These are phyloP conservation scores for Charaxes varanes DNA, from an alignment of 1,140 invertebrate species.

Conservation along the genomic window DNA sequence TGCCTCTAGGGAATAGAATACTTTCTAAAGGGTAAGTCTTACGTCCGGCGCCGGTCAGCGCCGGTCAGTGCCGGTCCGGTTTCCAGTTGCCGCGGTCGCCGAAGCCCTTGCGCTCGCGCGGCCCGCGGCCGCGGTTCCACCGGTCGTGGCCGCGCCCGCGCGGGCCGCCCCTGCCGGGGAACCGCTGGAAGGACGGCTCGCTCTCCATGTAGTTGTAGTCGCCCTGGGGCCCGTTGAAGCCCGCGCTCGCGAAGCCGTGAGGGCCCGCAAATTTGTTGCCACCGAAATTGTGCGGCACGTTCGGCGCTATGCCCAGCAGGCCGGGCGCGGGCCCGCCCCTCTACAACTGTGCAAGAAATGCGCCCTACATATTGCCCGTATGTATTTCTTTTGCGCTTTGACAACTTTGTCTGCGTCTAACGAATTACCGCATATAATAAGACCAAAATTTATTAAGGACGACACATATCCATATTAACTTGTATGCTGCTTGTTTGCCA, in stretches of 20 bases:
- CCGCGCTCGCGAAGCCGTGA: slow-evolving; percentile 59
- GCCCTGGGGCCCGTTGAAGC: slow-evolving; percentile 53
- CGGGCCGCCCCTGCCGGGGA: slow-evolving; percentile 59
- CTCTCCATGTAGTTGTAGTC: slow-evolving; percentile 65
- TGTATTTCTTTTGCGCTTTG: no score
- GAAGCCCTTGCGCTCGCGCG: slow-evolving; percentile 69
- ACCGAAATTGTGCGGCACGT: slow-evolving; percentile 67
- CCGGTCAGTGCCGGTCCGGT: slow-evolving; percentile 61
- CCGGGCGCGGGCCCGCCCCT: slow-evolving; percentile 59
- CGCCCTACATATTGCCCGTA: no score
- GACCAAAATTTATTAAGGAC: no score
- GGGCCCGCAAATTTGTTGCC: slow-evolving; percentile 53
- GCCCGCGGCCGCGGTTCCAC: slow-evolving; percentile 66
- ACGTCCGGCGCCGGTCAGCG: slow-evolving; percentile 31
- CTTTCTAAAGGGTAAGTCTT: slow-evolving; percentile 43
- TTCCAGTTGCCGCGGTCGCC: slow-evolving; percentile 67
- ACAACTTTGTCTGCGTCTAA: no score
- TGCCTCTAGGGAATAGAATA: slow-evolving; percentile 47
- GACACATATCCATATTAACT: no score
- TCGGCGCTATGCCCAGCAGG: slow-evolving; percentile 65
- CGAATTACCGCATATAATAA: no score
- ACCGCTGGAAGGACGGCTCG: slow-evolving; percentile 63
- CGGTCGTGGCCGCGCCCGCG: slow-evolving; percentile 64
- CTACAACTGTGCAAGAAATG: no score
- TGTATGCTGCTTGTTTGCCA: no score